Base-by-base conservation (phyloP, 1,140 invertebrate species). In the Drosophila saltans region DNA sequence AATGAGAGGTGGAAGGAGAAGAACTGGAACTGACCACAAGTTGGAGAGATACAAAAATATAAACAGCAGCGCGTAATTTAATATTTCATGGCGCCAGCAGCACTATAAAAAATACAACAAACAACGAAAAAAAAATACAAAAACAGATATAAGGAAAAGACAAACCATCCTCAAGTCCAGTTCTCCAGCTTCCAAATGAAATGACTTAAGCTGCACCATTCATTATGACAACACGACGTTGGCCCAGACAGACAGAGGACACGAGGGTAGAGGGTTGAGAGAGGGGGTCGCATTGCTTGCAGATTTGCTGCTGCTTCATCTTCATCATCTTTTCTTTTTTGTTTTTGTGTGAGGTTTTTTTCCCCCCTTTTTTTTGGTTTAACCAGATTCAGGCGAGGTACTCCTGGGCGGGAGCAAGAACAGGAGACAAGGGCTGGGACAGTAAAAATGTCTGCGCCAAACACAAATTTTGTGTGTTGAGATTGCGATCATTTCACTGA, bases 141-240 rank as follows among this genome's bases (percentile, higher is more conserved):
- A 66, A 52, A 40, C 63, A 40, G 67, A 21, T 43, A 48, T 66
- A 70, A 82, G 66, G 61, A 67, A 62, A 26, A 52, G 45, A 52
- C 45, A 52, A 52, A 52, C 45, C 63, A 68, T 52, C 69, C 69
- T 66, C 55, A 43, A 75, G 78, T 43, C 36, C 78, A 72, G 73
- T 71, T 78, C 66, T 52, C 84, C 69, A 68, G 72, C 11, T 75
- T 69, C 68, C 67, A 91, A 91, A 91, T 91, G 81, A 91, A 91
- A 91, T 91, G 85, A 91, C 85, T 89, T 90, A 81, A 91, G 83
- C 86, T 90, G 85, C 81, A 75, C 90, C 90, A 91, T 91, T 91
- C 90, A 91, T 91, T 91, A 91, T 91, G 90, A 90, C 85, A 90
- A 91, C 90, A 91, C 90, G 90, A 91, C 82, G 79, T 77, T 72